Percentiles rank a stretch among this genome's conserved stretches.
Conservation (phyloP, 2,113 vertebrate species). For the Solenodon paradoxus region DNA sequence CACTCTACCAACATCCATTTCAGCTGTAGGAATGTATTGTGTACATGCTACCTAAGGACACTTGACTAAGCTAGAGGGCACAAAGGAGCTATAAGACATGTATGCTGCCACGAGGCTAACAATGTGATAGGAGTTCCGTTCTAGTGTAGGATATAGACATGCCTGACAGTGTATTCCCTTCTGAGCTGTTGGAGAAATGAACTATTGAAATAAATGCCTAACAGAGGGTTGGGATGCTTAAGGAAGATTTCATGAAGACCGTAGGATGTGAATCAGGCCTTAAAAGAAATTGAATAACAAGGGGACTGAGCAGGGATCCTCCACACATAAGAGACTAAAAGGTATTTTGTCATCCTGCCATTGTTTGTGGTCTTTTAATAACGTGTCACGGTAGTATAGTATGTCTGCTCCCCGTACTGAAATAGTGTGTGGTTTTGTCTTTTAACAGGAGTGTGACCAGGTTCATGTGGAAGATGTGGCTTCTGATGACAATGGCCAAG, state of each 20-base stretch:
- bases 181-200: not conserved
- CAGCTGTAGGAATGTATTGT: not conserved
- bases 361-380: not conserved
- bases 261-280: not conserved
- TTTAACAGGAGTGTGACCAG: conserved; percentile 95
- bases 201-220: not conserved
- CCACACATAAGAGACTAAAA: not conserved
- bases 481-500: conserved; percentile 98
- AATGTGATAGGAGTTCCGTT: not conserved
- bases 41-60: not conserved
- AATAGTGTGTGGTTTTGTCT: conserved; percentile 56
- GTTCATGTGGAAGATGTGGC: conserved; percentile 98
- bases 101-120: not conserved
- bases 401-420: not conserved
- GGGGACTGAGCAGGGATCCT: not conserved
- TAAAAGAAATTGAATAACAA: not conserved
- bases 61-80: not conserved
- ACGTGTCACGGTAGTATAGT: not conserved
- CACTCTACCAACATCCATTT: not conserved
- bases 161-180: not conserved
- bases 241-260: not conserved
- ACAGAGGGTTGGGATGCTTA: not conserved
- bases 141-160: not conserved
- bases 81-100: not conserved
- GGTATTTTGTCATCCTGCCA: not conserved